Conservation (phyloP, 2,113 vertebrate genomes). For the Osmerus mordax region DNA sequence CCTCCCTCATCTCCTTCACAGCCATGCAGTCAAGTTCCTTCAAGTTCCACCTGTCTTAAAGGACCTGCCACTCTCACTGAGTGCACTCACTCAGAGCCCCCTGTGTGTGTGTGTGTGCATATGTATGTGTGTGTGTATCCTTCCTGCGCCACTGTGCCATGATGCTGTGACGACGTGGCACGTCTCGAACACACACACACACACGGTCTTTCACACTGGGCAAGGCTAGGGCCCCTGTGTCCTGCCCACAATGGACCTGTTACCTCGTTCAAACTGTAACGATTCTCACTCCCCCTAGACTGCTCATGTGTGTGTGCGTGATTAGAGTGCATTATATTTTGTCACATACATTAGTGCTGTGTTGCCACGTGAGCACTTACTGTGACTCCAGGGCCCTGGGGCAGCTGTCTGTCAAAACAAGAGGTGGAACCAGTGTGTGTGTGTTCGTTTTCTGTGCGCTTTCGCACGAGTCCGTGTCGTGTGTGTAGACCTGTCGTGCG, state of each 20-base stretch:
- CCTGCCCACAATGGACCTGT: no score
- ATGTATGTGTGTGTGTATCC: no score
- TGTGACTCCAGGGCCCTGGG: slow-evolving; percentile 27
- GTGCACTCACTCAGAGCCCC: neutral
- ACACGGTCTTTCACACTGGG: no score
- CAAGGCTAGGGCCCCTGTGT: no score
- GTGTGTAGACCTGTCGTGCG: neutral
- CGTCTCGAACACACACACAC: no score
- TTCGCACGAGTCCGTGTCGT: neutral
- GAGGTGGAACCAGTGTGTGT: neutral
- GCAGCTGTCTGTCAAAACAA: slow-evolving; percentile 28
- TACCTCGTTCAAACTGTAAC: no score
- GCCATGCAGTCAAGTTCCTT: no score
- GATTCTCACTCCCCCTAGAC: no score
- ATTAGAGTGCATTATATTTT: slow-evolving; percentile 28
- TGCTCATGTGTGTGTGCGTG: neutral
- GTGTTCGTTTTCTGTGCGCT: neutral
- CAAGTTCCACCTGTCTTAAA: no score
- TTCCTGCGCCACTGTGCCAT: no score
- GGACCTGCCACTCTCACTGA: neutral
- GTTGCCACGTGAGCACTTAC: slow-evolving; percentile 39
- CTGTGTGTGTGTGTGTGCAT: neutral
- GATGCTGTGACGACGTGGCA: no score
- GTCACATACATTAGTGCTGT: slow-evolving; percentile 24
- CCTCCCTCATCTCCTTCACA: no score